These are phyloP conservation scores for Fratercula arctica DNA, from an alignment of 2,797 vertebrate species.

Conservation along the genomic window DNA sequence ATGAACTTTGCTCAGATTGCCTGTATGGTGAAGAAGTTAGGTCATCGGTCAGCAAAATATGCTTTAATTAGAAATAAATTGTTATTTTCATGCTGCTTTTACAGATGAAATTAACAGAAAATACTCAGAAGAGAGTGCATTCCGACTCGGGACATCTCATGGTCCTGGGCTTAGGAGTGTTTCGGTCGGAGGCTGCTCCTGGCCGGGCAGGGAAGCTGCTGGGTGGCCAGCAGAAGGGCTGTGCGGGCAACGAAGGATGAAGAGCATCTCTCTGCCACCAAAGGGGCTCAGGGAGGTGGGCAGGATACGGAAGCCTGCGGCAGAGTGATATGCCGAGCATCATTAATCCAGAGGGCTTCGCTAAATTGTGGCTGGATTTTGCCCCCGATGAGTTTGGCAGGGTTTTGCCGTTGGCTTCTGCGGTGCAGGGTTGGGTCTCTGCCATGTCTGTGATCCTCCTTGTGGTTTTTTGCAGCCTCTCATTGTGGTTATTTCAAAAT, in stretches of 20 bases:
- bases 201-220: neutral
- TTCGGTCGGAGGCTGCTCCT: neutral
- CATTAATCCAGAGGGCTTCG: neutral
- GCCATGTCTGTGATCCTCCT: neutral
- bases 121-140: rapidly evolving
- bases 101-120: neutral
- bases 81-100: neutral
- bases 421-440: rapidly evolving
- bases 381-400: rapidly evolving
- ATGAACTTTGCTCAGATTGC: neutral
- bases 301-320: rapidly evolving
- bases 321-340: neutral
- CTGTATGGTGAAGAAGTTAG: neutral
- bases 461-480: neutral
- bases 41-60: neutral
- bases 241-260: neutral
- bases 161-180: neutral
- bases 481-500: neutral
- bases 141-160: rapidly evolving
- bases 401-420: neutral
- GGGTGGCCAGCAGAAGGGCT: neutral
- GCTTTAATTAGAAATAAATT: neutral
- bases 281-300: neutral
- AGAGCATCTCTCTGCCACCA: neutral
- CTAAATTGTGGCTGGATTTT: neutral